Evolutionary conservation across 2,797 vertebrate genomes (phyloP).

Genomic region (Danio choprae): DNA sequence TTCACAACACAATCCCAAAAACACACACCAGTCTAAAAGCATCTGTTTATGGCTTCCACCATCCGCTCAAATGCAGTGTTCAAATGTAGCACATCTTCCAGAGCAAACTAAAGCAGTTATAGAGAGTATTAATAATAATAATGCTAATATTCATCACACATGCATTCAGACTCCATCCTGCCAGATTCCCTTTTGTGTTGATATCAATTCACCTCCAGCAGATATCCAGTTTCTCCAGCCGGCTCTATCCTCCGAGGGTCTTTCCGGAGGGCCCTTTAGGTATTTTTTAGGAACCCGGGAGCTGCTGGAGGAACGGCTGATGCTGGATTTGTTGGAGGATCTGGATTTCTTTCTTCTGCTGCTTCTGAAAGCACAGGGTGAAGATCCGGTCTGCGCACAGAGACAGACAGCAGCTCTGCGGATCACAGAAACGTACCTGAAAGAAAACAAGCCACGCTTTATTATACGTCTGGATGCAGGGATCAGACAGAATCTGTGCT

Average conservation of each 20-base stretch:
- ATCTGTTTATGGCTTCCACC: slow-evolving; percentile 52
- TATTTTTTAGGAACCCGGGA: background rate
- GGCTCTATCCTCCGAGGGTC: slow-evolving; percentile 30
- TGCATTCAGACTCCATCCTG: slow-evolving; percentile 30
- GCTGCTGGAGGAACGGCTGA: slow-evolving; percentile 17
- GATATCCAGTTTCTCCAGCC: slow-evolving; percentile 20
- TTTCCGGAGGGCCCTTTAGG: slow-evolving; percentile 23
- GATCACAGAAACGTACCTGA: slow-evolving; percentile 27
- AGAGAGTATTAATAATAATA: background rate
- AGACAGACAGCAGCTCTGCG: slow-evolving; percentile 18
- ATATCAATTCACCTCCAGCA: background rate
- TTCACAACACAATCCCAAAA: background rate
- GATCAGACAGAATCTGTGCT: slow-evolving; percentile 19
- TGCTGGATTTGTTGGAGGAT: slow-evolving; percentile 54
- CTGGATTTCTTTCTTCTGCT: slow-evolving; percentile 49
- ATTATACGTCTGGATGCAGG: background rate
- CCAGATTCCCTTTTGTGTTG: slow-evolving; percentile 16
- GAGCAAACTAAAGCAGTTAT: background rate
- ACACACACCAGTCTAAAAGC: background rate
- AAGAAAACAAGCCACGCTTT: background rate
- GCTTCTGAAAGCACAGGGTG: slow-evolving; percentile 43
- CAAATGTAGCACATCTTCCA: slow-evolving; percentile 24
- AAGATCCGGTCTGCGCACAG: slow-evolving; percentile 27
- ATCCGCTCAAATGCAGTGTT: background rate
- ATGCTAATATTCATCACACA: slow-evolving; percentile 1